A percentile compares a stretch with the other conserved stretches of the same genome.
phyloP scores from a whole-genome alignment of 1,140 invertebrate species.

The honey bee (Apis mellifera) region DNA sequence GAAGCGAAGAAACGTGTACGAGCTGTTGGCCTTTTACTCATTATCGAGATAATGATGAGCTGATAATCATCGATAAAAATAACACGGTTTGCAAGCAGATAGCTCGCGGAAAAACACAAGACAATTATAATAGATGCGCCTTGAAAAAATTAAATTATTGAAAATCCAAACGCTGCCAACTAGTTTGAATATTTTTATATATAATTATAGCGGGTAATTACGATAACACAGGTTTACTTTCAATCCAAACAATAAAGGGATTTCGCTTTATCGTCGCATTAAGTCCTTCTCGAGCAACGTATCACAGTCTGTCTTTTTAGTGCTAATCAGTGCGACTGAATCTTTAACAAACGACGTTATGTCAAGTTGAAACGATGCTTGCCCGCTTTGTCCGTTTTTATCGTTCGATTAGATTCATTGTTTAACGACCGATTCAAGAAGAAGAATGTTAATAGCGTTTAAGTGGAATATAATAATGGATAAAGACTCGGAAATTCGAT shows the following conservation, averaged over 20 bases:
- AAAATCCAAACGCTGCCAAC: too few species aligned
- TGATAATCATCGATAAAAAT: slow-evolving; percentile 1
- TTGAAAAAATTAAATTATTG: too few species aligned
- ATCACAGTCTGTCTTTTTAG: slow-evolving; percentile 22
- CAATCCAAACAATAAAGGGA: too few species aligned
- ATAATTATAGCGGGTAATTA: too few species aligned
- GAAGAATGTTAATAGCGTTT: not conserved
- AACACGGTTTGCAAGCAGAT: not conserved
- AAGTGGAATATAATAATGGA: not conserved
- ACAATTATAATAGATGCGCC: not conserved
- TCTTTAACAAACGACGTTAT: slow-evolving; percentile 32
- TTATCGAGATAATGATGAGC: slow-evolving; percentile 10
- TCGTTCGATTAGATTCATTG: slow-evolving; percentile 4
- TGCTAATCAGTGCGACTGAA: slow-evolving; percentile 41
- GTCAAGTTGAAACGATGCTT: not conserved
- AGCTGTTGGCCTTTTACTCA: slow-evolving; percentile 1
- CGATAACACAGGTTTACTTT: too few species aligned
- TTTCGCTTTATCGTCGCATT: not conserved
- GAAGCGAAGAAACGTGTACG: not conserved
- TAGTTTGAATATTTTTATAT: too few species aligned
- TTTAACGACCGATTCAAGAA: slow-evolving; percentile 3
- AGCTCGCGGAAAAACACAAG: not conserved
- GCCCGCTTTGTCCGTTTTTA: slow-evolving; percentile 35
- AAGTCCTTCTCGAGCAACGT: slow-evolving; percentile 16
- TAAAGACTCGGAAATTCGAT: not conserved